These are phyloP conservation scores for Phylloscopus whistleri DNA, from an alignment of 2,113 vertebrate genomes.

Conservation along the genomic window DNA sequence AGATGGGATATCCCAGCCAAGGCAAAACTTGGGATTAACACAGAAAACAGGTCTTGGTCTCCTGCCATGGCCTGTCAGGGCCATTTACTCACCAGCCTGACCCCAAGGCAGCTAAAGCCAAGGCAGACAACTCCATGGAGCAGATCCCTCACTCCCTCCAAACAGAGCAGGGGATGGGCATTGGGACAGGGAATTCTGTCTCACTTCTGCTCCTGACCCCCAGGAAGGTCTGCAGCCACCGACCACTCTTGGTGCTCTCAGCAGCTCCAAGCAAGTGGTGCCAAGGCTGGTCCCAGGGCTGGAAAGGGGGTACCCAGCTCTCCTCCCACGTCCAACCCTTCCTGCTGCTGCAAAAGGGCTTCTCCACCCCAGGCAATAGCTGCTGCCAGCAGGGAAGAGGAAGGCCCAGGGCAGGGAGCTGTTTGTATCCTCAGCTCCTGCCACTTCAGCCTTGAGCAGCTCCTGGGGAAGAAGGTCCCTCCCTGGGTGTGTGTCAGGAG, in stretches of 20 bases:
- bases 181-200: background rate
- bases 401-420: background rate
- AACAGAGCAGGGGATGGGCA: background rate
- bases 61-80: background rate
- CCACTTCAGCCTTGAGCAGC: background rate
- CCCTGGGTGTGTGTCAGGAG: background rate
- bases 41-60: background rate
- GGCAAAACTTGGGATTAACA: background rate
- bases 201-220: background rate
- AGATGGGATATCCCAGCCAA: background rate
- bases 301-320: background rate
- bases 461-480: background rate
- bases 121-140: background rate
- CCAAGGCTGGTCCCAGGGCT: background rate
- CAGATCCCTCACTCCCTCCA: background rate
- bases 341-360: background rate
- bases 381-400: fast-evolving
- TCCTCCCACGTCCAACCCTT: background rate
- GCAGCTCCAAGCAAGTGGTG: background rate
- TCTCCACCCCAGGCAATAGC: fast-evolving
- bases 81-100: background rate
- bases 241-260: fast-evolving
- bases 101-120: background rate
- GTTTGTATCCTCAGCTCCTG: background rate
- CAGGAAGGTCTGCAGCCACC: background rate